Base-by-base conservation (phyloP, 2,888 invertebrate genomes). In the Eucera pruinosa region DNA sequence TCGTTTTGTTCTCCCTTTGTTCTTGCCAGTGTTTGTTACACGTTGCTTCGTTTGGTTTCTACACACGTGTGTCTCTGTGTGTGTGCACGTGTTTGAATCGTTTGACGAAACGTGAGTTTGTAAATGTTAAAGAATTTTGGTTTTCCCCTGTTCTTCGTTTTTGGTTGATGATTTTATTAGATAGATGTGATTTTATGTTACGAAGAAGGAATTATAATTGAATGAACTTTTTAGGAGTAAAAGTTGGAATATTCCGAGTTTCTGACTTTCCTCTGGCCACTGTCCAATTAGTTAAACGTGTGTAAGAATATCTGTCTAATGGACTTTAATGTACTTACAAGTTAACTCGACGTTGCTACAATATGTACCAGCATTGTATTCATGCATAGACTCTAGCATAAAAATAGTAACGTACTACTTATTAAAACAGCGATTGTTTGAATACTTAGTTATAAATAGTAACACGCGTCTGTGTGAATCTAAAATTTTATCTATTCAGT, bases 171-270 rank as follows among this genome's bases (percentile, higher is more conserved):
- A 20, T 11, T 55, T 36, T 9, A 11, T 36, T 7, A 1, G 15
- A 39, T 20, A 20, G 7, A 5, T 0, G 11, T 9, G 5, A 9
- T 36, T 15, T 15, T n/a, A n/a, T n/a, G n/a, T 39, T 13, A n/a
- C 25, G 25, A 2, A 2, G n/a, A 41, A 27, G 41, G 25, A 50
- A 48, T 48, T 64, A 18, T 20, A 64, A 64, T n/a, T 18, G 7
- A 41, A 41, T 50, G 62, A 52, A 64, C 18, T 27, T 64, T 62
- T 62, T 62, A 62, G 62, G 62, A 39, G 25, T 39, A 62, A 48
- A 62, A 48, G 62, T 25, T 65, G 65, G 30, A 30, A 23, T 27
- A 20, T 43, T 48, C 7, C 62, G 48, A 48, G 45, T 15, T 25
- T 65, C 41, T 33, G 65, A 30, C 54, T 55, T 65, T 50, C 62